Percentiles rank a stretch among this genome's conserved stretches.
Evolutionary conservation across 2,888 invertebrate genomes (phyloP).

Genomic region (Augochlorella aurata): DNA sequence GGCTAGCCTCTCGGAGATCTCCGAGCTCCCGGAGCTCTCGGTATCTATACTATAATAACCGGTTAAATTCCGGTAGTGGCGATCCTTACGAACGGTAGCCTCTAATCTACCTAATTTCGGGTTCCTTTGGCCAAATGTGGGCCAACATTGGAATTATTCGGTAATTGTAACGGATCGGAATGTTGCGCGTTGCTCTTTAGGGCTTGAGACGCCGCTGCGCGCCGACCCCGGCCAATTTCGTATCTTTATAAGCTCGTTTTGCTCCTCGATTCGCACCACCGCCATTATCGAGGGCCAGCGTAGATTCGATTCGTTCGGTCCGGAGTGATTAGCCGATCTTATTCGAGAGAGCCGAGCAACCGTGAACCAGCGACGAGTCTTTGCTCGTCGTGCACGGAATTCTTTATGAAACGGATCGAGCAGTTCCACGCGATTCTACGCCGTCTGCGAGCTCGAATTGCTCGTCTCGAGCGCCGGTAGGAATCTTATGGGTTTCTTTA

Average conservation of each 20-base stretch:
- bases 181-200: constrained; percentile 74
- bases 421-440: background rate
- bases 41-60: constrained; percentile 79
- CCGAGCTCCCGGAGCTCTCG: constrained; percentile 29
- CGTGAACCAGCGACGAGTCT: constrained; percentile 1
- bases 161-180: constrained; percentile 81
- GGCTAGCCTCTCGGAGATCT: constrained; percentile 10
- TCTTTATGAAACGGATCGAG: background rate
- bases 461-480: background rate
- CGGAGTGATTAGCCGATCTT: constrained; percentile 47
- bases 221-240: constrained; percentile 1
- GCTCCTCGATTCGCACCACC: constrained; percentile 31
- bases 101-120: constrained; percentile 82
- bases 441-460: background rate
- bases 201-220: constrained; percentile 22
- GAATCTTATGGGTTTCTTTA: constrained; percentile 21
- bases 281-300: constrained; percentile 57
- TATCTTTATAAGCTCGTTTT: background rate
- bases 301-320: constrained; percentile 50
- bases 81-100: constrained; percentile 81
- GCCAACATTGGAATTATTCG: constrained; percentile 80
- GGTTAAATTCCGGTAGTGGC: constrained; percentile 82
- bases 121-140: constrained; percentile 76
- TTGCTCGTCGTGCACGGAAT: constrained; percentile 46
- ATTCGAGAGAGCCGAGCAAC: constrained; percentile 28